These are phyloP conservation scores for Nothoprocta pentlandii DNA, from an alignment of 2,113 vertebrate species.

Conservation along the genomic window DNA sequence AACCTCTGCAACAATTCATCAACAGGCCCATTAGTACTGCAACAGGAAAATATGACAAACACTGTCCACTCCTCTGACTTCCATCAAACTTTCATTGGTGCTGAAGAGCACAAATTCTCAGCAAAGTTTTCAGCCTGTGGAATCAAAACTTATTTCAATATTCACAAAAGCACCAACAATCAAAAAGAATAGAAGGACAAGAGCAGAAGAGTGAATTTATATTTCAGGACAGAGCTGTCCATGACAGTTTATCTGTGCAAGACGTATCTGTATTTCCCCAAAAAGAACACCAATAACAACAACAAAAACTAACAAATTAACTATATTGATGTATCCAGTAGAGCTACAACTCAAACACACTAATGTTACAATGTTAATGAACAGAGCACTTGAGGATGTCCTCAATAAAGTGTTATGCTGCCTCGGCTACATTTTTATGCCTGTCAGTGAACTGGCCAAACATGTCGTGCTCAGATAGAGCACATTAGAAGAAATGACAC, in stretches of 20 bases:
- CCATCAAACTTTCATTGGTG: neutral
- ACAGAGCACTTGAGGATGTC: neutral
- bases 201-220: neutral
- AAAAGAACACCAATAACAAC: neutral
- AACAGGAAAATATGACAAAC: neutral
- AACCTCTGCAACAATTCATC: neutral
- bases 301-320: neutral
- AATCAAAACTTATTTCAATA: neutral
- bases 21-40: neutral
- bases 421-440: neutral
- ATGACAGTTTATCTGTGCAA: neutral
- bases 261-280: neutral
- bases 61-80: fast-evolving
- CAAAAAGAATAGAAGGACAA: neutral
- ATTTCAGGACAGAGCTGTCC: neutral
- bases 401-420: neutral
- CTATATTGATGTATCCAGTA: neutral
- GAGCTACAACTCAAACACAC: neutral
- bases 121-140: neutral
- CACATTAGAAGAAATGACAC: neutral
- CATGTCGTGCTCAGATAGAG: neutral
- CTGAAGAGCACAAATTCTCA: neutral
- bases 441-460: neutral
- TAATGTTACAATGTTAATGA: neutral
- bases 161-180: neutral